These are phyloP conservation scores for Luperina testacea DNA, from an alignment of 2,888 invertebrate species.

Conservation along the genomic window DNA sequence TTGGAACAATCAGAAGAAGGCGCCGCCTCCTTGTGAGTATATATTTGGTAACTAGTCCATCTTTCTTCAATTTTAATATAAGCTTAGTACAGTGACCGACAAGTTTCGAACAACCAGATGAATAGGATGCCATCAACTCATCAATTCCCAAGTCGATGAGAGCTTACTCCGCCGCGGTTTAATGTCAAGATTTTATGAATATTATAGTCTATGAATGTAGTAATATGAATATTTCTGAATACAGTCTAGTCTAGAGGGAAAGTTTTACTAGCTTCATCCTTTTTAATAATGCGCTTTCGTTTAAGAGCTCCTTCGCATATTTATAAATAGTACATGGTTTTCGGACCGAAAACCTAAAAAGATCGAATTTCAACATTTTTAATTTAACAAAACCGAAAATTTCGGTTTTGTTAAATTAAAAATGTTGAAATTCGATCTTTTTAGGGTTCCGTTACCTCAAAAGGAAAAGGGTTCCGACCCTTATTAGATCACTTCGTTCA, in stretches of 20 bases:
- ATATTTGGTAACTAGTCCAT: conserved; percentile 9
- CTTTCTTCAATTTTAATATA: not conserved
- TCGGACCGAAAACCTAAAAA: too few relatives aligned
- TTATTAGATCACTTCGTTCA: too few relatives aligned
- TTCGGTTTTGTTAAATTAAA: conserved; percentile 14
- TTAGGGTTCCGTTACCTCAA: too few relatives aligned
- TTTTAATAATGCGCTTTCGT: conserved; percentile 11
- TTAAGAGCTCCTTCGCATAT: conserved; percentile 17
- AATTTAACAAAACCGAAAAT: conserved; percentile 17
- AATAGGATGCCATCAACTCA: not conserved
- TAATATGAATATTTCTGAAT: too few relatives aligned
- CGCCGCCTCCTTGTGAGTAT: conserved; percentile 95
- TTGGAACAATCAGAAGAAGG: conserved; percentile 98
- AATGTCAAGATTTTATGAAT: conserved; percentile 20
- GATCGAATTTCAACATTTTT: not conserved
- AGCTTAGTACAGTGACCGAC: not conserved
- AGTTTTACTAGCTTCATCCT: conserved; percentile 13
- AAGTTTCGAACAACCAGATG: not conserved
- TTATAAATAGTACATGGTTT: not conserved
- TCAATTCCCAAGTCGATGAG: not conserved
- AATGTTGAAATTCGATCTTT: not conserved
- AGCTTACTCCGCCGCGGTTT: conserved; percentile 16
- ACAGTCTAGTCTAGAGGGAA: not conserved
- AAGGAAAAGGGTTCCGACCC: too few relatives aligned
- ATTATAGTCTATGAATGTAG: not conserved